Conservation (phyloP, 2,888 invertebrate genomes). For the Chrysomela aeneicollis region DNA sequence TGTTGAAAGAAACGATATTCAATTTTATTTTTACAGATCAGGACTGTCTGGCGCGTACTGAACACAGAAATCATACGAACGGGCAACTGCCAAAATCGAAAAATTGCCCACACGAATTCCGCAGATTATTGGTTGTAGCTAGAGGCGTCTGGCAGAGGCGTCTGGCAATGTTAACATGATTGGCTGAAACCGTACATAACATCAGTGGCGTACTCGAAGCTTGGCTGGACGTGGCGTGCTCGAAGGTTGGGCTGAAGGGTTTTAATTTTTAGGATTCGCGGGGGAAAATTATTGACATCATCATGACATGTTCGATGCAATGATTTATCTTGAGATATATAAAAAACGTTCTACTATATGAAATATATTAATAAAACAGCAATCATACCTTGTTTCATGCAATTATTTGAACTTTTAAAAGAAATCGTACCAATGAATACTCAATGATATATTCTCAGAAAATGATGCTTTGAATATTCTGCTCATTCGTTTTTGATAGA, state of each 20-base stretch:
- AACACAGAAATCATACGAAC: too few species aligned
- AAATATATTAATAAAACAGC: not conserved
- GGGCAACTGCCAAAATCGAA: constrained; percentile 55
- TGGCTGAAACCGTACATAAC: not conserved
- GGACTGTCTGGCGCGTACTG: constrained; percentile 49
- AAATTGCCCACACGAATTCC: constrained; percentile 41
- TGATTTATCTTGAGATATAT: too few species aligned
- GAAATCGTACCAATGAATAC: constrained; percentile 60
- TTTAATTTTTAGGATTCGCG: too few species aligned
- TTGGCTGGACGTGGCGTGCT: constrained; percentile 9
- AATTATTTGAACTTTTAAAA: constrained; percentile 16
- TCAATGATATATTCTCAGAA: constrained; percentile 63
- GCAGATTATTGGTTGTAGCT: constrained; percentile 50
- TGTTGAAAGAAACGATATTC: constrained; percentile 58
- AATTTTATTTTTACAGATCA: constrained; percentile 57
- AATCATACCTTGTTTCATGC: not conserved
- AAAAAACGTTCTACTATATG: too few species aligned
- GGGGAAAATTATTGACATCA: too few species aligned
- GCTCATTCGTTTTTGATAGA: constrained; percentile 54
- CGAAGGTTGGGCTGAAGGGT: not conserved
- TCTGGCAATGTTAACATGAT: constrained; percentile 52
- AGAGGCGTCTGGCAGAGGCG: constrained; percentile 62
- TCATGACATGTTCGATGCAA: too few species aligned
- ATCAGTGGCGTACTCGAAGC: constrained; percentile 14
- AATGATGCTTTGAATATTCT: constrained; percentile 62